Evolutionary conservation across 2,113 vertebrate genomes (phyloP).

Genomic region (Toxotes jaculatrix): DNA sequence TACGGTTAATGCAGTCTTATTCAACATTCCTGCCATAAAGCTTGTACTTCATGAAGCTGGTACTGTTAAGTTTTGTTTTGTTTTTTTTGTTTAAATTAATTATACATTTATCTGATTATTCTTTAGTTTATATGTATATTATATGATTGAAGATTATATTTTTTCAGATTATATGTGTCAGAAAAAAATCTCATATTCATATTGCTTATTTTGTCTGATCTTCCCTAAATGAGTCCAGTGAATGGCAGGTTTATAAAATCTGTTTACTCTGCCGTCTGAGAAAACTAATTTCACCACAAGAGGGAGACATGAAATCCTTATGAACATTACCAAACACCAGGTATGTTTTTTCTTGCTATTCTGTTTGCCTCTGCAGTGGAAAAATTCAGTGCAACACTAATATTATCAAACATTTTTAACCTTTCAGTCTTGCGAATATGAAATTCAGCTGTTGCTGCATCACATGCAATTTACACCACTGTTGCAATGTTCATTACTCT

Average conservation of each 20-base stretch:
- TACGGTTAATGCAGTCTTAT: not conserved
- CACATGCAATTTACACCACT: constrained; percentile 26
- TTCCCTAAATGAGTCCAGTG: not conserved
- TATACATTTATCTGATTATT: not conserved
- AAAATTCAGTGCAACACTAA: constrained; percentile 44
- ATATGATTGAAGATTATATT: no score
- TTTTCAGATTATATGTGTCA: no score
- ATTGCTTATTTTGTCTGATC: no score
- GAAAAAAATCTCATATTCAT: not conserved
- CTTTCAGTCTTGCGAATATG: constrained; percentile 25
- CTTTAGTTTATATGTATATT: not conserved
- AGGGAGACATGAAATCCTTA: constrained; percentile 63
- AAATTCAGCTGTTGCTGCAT: constrained; percentile 43
- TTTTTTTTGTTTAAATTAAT: not conserved
- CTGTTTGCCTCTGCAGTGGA: constrained; percentile 38
- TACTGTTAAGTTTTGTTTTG: not conserved
- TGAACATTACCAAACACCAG: constrained; percentile 30
- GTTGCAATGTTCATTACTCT: constrained; percentile 47
- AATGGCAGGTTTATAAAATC: constrained; percentile 31
- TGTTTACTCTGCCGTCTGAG: constrained; percentile 26
- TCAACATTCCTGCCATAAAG: not conserved
- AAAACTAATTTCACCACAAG: constrained; percentile 53
- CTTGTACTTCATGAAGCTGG: no score
- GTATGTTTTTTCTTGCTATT: constrained; percentile 2
- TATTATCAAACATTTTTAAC: constrained; percentile 68